These are phyloP conservation scores for Melitaea athalia DNA, from an alignment of 2,888 invertebrate genomes.

Conservation along the genomic window DNA sequence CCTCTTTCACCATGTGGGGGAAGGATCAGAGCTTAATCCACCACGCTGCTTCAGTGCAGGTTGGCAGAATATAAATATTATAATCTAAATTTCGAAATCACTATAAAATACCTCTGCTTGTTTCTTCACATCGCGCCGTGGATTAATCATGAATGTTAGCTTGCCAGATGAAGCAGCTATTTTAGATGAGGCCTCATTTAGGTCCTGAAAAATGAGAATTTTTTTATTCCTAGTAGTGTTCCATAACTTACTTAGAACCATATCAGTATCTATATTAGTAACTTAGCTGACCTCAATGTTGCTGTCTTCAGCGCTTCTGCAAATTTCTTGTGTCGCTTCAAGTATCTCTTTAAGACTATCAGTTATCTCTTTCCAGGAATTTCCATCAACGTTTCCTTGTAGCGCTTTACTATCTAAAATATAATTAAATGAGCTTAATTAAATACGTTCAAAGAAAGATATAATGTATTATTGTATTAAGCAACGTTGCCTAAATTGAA, in stretches of 20 bases:
- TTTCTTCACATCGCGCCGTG: conserved; percentile 30
- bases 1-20: too few relatives aligned
- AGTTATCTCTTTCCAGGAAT: conserved; percentile 26
- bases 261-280: background rate
- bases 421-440: background rate
- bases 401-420: conserved; percentile 29
- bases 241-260: too few relatives aligned
- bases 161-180: conserved; percentile 41
- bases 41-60: too few relatives aligned
- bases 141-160: conserved; percentile 38
- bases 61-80: too few relatives aligned
- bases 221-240: too few relatives aligned
- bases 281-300: conserved; percentile 11
- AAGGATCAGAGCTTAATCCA: too few relatives aligned
- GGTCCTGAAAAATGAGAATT: conserved; percentile 38
- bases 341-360: conserved; percentile 29
- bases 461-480: too few relatives aligned
- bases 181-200: conserved; percentile 40
- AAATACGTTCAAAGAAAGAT: too few relatives aligned
- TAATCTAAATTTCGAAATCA: too few relatives aligned
- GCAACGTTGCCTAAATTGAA: background rate
- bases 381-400: conserved; percentile 22
- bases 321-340: conserved; percentile 23
- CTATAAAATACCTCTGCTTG: conserved; percentile 31
- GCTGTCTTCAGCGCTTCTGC: conserved; percentile 22